Conservation (phyloP, 1,140 invertebrate genomes). For the Colletes latitarsis region DNA sequence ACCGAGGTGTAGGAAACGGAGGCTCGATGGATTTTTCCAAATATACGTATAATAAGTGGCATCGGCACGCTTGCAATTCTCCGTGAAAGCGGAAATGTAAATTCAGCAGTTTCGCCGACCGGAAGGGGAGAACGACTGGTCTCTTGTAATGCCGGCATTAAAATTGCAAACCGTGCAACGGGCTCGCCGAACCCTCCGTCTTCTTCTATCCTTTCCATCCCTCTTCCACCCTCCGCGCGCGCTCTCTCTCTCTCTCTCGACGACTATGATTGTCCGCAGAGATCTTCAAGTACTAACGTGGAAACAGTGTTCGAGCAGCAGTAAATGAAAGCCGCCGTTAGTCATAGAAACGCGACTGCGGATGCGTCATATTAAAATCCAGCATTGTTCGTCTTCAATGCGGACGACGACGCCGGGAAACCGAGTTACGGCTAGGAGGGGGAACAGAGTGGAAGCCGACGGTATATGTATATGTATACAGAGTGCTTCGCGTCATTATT, state of each 20-base stretch:
- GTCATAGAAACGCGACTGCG: constrained; percentile 54
- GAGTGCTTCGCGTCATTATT: background rate
- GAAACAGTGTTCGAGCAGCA: constrained; percentile 50
- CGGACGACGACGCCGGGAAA: constrained; percentile 20
- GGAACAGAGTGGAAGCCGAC: no score
- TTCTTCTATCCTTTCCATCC: constrained; percentile 18
- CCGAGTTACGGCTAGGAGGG: background rate
- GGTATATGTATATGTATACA: background rate
- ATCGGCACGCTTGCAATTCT: constrained; percentile 44
- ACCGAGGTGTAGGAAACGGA: background rate
- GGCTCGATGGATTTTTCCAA: constrained; percentile 47
- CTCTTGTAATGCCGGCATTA: constrained; percentile 68
- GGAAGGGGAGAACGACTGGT: constrained; percentile 29
- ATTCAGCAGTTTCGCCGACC: constrained; percentile 55
- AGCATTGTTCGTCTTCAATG: constrained; percentile 53
- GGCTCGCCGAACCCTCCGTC: constrained; percentile 19
- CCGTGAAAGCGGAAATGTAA: constrained; percentile 54
- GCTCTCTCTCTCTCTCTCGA: background rate
- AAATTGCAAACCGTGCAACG: constrained; percentile 71
- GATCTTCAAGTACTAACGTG: constrained; percentile 54
- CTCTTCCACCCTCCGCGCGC: background rate
- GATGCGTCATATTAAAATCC: constrained; percentile 64
- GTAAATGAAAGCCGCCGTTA: constrained; percentile 56
- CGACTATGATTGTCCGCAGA: constrained; percentile 53
- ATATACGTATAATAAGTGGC: constrained; percentile 67